These are phyloP conservation scores for Delphinus delphis DNA, from an alignment of 2,113 vertebrate species.

Conservation along the genomic window DNA sequence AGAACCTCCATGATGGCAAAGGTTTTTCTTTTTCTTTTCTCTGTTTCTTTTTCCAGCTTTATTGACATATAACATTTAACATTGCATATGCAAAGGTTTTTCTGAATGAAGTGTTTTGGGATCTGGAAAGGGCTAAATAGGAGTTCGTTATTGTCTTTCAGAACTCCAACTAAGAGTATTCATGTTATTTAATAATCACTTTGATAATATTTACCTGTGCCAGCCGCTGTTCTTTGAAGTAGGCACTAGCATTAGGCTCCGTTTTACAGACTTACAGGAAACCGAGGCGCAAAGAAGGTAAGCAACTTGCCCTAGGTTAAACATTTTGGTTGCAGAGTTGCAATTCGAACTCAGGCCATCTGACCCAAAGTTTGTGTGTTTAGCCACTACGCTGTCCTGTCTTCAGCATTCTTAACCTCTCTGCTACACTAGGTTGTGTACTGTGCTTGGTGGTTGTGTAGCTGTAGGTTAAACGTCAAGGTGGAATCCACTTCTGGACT, in stretches of 20 bases:
- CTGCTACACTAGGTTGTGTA: neutral
- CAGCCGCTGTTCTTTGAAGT: neutral
- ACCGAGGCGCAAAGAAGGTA: neutral
- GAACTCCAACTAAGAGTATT: neutral
- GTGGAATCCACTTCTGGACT: neutral
- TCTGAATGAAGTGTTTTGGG: neutral
- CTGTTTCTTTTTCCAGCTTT: neutral
- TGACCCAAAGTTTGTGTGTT: neutral
- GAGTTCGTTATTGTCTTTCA: conserved; percentile 1
- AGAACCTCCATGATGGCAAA: neutral
- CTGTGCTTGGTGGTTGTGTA: neutral
- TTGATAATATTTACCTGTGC: neutral
- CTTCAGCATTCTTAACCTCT: neutral
- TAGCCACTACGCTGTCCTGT: neutral
- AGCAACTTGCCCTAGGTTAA: neutral
- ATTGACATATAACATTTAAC: neutral
- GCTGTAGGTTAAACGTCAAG: neutral
- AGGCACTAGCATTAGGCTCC: neutral
- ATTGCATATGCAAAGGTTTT: neutral
- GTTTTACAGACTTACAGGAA: neutral
- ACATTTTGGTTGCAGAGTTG: neutral
- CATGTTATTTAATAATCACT: neutral
- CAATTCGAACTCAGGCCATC: neutral
- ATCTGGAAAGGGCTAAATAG: conserved; percentile 3
- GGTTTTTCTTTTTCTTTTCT: neutral